These are phyloP conservation scores for Callopanchax toddi DNA, from an alignment of 2,113 vertebrate species.

Conservation along the genomic window DNA sequence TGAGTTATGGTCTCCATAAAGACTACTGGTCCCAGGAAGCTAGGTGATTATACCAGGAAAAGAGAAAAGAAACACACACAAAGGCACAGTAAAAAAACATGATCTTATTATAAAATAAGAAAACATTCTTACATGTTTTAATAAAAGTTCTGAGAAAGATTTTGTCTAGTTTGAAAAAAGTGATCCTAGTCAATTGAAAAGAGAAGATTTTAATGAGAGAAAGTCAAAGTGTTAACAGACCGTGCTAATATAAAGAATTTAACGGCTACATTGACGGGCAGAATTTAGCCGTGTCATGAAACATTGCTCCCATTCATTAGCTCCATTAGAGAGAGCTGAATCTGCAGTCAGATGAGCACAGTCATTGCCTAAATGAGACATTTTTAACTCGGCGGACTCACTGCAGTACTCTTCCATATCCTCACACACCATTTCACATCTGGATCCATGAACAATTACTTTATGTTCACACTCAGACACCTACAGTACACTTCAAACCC, in stretches of 20 bases:
- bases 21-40: too few species aligned
- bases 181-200: background rate
- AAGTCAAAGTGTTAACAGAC: background rate
- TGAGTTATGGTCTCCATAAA: too few species aligned
- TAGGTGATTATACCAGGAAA: too few species aligned
- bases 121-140: too few species aligned
- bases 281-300: background rate
- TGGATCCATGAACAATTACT: background rate
- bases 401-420: conserved; percentile 1
- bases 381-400: conserved; percentile 1
- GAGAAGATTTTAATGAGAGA: background rate
- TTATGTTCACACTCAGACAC: background rate
- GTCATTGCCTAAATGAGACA: conserved; percentile 16
- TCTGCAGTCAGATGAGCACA: conserved; percentile 22
- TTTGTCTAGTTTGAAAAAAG: background rate
- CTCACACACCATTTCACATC: background rate
- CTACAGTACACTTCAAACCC: background rate
- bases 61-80: too few species aligned
- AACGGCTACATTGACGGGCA: background rate
- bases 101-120: too few species aligned
- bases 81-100: too few species aligned
- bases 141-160: background rate
- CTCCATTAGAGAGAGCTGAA: conserved; percentile 1
- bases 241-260: background rate
- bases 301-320: conserved; percentile 21